phyloP scores from a whole-genome alignment of 2,113 vertebrate species.

The Leptobrachium leishanense region DNA sequence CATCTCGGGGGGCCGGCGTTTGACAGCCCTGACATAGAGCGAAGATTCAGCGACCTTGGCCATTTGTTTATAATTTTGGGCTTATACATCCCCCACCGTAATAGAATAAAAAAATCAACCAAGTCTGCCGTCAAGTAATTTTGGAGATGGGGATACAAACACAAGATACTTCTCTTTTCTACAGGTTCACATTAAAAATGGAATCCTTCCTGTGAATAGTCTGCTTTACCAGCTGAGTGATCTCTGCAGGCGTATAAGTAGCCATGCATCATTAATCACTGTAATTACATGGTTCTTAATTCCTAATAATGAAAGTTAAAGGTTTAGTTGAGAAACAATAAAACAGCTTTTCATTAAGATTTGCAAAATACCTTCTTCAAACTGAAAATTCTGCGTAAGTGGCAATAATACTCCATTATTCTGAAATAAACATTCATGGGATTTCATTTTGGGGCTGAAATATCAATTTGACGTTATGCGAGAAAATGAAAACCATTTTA shows the following conservation, averaged over 20 bases:
- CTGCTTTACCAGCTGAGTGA: neutral
- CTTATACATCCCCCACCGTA: too few relatives aligned
- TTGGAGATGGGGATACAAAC: neutral
- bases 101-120: neutral
- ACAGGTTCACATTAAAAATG: neutral
- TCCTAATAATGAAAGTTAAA: neutral
- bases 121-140: neutral
- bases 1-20: too few relatives aligned
- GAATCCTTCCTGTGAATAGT: neutral
- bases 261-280: neutral
- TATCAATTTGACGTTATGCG: too few relatives aligned
- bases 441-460: too few relatives aligned
- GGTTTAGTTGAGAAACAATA: neutral
- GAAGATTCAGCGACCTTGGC: too few relatives aligned
- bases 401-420: too few relatives aligned
- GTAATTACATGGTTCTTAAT: neutral
- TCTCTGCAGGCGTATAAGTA: neutral
- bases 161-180: neutral
- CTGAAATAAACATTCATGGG: too few relatives aligned
- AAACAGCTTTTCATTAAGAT: neutral
- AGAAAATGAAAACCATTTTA: too few relatives aligned
- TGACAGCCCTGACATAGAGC: too few relatives aligned
- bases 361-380: neutral
- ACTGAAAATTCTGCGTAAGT: too few relatives aligned
- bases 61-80: too few relatives aligned